Base-by-base conservation (phyloP, 2,113 vertebrate species). In the Ochotona princeps region DNA sequence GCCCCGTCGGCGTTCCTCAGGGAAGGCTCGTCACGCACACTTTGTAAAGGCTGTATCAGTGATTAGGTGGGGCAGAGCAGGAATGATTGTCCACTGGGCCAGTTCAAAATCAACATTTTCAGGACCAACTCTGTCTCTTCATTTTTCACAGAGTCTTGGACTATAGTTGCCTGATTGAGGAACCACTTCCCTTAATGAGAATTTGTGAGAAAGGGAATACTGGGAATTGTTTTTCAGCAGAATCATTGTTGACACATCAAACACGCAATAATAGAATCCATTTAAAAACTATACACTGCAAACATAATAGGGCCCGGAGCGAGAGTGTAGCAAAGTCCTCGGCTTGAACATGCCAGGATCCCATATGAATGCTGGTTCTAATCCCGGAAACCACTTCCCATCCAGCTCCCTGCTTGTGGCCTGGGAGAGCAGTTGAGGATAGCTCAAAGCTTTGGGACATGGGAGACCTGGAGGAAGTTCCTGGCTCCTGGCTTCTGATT, bases 241-340 rank as follows among this genome's bases (percentile, higher is more conserved):
- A 23, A 67, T 35, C 32, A 49, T 65, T 47, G 3, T 35, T 30
- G 60, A 1, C 7, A 32, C 1, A 51, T 54, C 73, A 44, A 54
- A 76, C 65, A 12, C 38, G 13, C 20, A 44, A 83, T 92, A 30
- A 7, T 28, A 47, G 61, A 4, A 28, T 23, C 4, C 38, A 49
- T 67, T 80, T 91, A 87, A 18, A 85, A 86, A 69, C 70, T 61
- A 12, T 30, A 78, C 83, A 54, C 47, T 70, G 51, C 54, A 4
- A 60, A 5, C 3, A 57, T 87, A 75, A 17, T 70, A n/a, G 66
- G 66, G 18, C 7, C 32, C 6, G 38, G 38, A 44, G 38, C 38
- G 38, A 44, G 3, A 44, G 38, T 44, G 38, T 44, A 44, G 38
- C 38, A 44, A 44, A 44, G 38, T 44, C 38, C 38, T 44, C 6